phyloP scores from a whole-genome alignment of 2,113 vertebrate genomes.

The Trematomus loennbergii region DNA sequence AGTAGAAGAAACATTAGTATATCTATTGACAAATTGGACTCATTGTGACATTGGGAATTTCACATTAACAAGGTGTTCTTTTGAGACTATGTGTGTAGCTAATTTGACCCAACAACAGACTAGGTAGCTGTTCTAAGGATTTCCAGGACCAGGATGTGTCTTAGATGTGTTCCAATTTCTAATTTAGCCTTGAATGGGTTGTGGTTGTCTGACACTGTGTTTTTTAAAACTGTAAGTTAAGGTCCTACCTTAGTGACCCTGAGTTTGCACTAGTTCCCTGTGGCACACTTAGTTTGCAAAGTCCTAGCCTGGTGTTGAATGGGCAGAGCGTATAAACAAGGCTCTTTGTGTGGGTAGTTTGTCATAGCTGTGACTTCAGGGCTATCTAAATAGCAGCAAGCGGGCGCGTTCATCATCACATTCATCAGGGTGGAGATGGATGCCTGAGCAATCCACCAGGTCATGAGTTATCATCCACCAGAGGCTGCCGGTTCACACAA shows the following conservation, averaged over 20 bases:
- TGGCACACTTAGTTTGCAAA: slow-evolving; percentile 55
- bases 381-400: slow-evolving; percentile 78
- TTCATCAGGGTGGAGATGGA: slow-evolving; percentile 77
- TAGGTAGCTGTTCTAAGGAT: background rate
- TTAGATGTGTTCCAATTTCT: too few relatives aligned
- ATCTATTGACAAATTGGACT: background rate
- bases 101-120: background rate
- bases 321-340: slow-evolving; percentile 60
- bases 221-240: slow-evolving; percentile 10
- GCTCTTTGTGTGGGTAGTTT: slow-evolving; percentile 68
- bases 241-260: slow-evolving; percentile 48
- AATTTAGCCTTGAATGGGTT: too few relatives aligned
- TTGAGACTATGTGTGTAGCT: background rate
- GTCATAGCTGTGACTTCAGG: slow-evolving; percentile 78
- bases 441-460: slow-evolving; percentile 59
- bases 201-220: too few relatives aligned
- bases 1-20: background rate
- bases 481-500: slow-evolving; percentile 68
- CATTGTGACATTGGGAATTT: background rate
- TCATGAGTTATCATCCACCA: slow-evolving; percentile 76
- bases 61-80: background rate
- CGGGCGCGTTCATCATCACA: slow-evolving; percentile 69
- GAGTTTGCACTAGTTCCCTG: slow-evolving; percentile 40
- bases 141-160: background rate
- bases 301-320: slow-evolving; percentile 39